Conservation (phyloP, 2,888 invertebrate species). For the Carpatolechia fugitivella region DNA sequence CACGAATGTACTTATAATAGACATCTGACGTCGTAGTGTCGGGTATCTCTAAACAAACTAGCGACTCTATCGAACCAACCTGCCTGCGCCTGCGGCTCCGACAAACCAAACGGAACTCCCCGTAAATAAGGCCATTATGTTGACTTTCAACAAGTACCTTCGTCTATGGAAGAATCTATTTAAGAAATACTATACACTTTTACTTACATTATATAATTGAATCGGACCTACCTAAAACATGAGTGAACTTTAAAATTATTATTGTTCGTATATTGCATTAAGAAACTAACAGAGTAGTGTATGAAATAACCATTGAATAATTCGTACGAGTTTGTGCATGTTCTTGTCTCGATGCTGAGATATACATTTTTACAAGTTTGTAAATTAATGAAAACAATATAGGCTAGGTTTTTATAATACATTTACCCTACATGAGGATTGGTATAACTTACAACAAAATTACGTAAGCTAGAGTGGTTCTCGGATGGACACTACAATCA, state of each 20-base stretch:
- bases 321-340: conserved; percentile 71
- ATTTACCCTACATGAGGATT: conserved; percentile 62
- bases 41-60: conserved; percentile 54
- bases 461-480: conserved; percentile 57
- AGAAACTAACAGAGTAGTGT: conserved; percentile 45
- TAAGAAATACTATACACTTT: conserved; percentile 72
- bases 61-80: conserved; percentile 52
- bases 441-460: conserved; percentile 59
- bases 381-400: conserved; percentile 54
- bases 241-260: conserved; percentile 35
- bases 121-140: conserved; percentile 66
- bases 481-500: conserved; percentile 37
- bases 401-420: conserved; percentile 65
- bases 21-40: conserved; percentile 5
- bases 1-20: neutral
- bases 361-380: conserved; percentile 65
- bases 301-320: conserved; percentile 51
- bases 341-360: conserved; percentile 56
- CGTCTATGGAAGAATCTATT: conserved; percentile 62
- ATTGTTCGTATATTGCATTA: conserved; percentile 70
- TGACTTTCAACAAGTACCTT: conserved; percentile 40
- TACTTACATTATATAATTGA: conserved; percentile 73
- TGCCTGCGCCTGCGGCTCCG: neutral
- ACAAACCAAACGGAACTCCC: conserved; percentile 35
- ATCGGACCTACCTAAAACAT: conserved; percentile 72